These are phyloP conservation scores for Pomacea canaliculata DNA, from an alignment of 2,888 invertebrate species.

Conservation along the genomic window DNA sequence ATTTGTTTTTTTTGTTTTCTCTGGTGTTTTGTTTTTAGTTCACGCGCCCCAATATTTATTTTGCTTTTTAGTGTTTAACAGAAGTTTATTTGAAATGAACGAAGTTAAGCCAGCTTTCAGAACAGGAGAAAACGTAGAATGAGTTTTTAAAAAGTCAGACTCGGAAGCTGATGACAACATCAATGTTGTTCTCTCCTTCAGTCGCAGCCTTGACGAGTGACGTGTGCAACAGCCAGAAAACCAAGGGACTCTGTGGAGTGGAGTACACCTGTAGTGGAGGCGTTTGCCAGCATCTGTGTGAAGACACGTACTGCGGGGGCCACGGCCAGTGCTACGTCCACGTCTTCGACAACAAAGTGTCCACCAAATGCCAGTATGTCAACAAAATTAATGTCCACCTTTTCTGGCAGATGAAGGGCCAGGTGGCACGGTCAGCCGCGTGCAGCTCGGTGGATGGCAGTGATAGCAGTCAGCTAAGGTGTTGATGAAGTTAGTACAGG, in stretches of 20 bases:
- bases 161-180: too few species aligned
- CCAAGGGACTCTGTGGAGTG: neutral
- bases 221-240: neutral
- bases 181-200: neutral
- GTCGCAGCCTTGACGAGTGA: neutral
- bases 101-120: too few species aligned
- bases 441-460: neutral
- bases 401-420: neutral
- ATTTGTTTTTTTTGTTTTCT: too few species aligned
- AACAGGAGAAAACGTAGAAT: too few species aligned
- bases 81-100: too few species aligned
- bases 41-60: too few species aligned
- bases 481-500: too few species aligned
- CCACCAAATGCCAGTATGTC: constrained; percentile 5
- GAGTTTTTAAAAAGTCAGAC: too few species aligned
- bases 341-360: neutral
- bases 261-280: neutral
- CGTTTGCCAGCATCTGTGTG: constrained; percentile 9
- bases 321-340: constrained; percentile 16
- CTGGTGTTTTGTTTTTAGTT: too few species aligned
- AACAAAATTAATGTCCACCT: neutral
- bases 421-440: neutral
- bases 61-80: too few species aligned
- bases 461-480: too few species aligned
- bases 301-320: neutral